These are phyloP conservation scores for Riparia riparia DNA, from an alignment of 2,113 vertebrate species.

Conservation along the genomic window DNA sequence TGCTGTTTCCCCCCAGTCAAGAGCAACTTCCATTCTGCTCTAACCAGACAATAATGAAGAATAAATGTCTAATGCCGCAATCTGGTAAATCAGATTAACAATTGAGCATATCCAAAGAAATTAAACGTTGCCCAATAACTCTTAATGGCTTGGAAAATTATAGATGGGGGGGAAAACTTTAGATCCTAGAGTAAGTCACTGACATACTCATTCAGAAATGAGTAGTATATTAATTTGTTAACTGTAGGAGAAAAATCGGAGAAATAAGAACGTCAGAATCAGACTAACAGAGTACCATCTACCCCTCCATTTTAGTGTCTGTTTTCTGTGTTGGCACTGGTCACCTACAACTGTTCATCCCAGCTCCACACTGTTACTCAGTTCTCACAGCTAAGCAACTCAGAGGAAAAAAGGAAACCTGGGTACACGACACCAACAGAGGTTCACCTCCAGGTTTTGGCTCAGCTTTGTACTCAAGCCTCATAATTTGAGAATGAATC, in stretches of 20 bases:
- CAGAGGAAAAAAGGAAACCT: not conserved
- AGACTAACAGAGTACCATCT: too few relatives aligned
- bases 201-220: not conserved
- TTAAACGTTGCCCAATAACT: not conserved
- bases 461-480: not conserved
- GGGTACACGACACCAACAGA: rapidly evolving
- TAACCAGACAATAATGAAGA: conserved; percentile 53
- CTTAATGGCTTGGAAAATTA: not conserved
- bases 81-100: conserved; percentile 32
- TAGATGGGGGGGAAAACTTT: not conserved
- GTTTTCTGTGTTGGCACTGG: not conserved
- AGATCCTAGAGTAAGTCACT: not conserved
- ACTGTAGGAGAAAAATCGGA: not conserved
- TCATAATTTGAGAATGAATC: not conserved
- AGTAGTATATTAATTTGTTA: not conserved
- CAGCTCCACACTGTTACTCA: rapidly evolving
- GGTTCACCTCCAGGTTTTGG: not conserved
- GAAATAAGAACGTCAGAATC: not conserved
- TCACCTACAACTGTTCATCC: not conserved
- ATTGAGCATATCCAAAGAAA: conserved; percentile 31
- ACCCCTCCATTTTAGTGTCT: not conserved
- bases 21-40: not conserved
- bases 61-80: conserved; percentile 11
- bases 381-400: not conserved
- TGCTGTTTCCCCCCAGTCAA: not conserved